A percentile compares a stretch with the other conserved stretches of the same genome.
Evolutionary conservation across 1,140 invertebrate species (phyloP).

Genomic region (Sminthurides bifidus): DNA sequence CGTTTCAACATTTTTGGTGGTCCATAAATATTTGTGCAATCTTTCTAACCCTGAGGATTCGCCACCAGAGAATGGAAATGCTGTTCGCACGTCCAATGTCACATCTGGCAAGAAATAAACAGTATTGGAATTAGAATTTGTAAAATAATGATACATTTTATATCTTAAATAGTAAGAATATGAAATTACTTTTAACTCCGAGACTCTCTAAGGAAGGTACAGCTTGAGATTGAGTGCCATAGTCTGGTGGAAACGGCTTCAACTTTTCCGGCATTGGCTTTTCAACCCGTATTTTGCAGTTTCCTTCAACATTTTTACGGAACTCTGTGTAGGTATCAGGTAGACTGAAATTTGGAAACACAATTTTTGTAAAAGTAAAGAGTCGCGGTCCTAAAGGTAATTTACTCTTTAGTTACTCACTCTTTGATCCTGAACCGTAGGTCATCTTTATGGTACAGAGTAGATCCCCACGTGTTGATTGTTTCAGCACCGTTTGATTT

Average conservation of each 20-base stretch:
- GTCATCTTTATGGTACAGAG: slow-evolving; percentile 37
- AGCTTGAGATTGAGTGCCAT: slow-evolving; percentile 37
- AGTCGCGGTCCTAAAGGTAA: too few relatives aligned
- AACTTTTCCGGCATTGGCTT: slow-evolving; percentile 33
- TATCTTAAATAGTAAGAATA: neutral
- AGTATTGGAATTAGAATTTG: neutral
- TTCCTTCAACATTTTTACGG: slow-evolving; percentile 36
- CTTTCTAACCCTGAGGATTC: slow-evolving; percentile 7
- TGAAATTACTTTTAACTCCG: neutral
- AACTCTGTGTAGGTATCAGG: slow-evolving; percentile 40
- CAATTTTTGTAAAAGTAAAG: neutral
- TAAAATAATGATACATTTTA: neutral
- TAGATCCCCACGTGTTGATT: slow-evolving; percentile 36
- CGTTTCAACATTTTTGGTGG: slow-evolving; percentile 35
- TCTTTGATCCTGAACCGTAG: slow-evolving; percentile 34
- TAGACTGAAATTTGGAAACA: slow-evolving; percentile 8
- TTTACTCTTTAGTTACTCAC: slow-evolving; percentile 17
- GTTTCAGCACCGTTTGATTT: slow-evolving; percentile 32
- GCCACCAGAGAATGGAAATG: neutral
- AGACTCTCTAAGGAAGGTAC: slow-evolving; percentile 28
- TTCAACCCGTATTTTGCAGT: slow-evolving; percentile 31
- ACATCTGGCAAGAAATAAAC: neutral
- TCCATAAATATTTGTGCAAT: slow-evolving; percentile 37
- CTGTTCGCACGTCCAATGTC: neutral
- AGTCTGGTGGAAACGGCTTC: slow-evolving; percentile 37